A percentile compares a stretch with the other conserved stretches of the same genome.
phyloP scores from a whole-genome alignment of 1,140 invertebrate genomes.

The Bombus superbus region DNA sequence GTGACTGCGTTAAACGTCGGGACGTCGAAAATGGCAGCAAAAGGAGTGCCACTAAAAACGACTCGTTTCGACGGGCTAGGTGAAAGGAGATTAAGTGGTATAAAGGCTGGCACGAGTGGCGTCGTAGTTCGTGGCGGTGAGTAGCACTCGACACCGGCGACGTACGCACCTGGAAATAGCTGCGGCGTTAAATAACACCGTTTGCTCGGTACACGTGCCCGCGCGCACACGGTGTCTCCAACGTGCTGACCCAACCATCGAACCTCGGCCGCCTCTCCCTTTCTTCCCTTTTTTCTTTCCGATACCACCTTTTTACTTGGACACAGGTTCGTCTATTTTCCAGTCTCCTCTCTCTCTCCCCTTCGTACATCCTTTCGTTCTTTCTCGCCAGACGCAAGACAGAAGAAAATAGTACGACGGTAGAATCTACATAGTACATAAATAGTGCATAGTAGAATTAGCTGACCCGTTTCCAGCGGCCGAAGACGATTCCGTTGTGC shows the following conservation, averaged over 20 bases:
- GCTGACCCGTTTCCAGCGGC: neutral
- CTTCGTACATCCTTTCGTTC: too few relatives aligned
- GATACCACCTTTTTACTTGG: too few relatives aligned
- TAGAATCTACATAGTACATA: too few relatives aligned
- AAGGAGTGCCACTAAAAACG: constrained; percentile 37
- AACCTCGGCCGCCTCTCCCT: too few relatives aligned
- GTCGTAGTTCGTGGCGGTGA: constrained; percentile 31
- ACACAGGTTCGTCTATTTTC: too few relatives aligned
- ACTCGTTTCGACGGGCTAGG: constrained; percentile 40
- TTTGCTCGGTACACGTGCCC: constrained; percentile 19
- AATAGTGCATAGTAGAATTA: too few relatives aligned
- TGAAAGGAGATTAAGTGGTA: constrained; percentile 46
- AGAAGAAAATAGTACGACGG: too few relatives aligned
- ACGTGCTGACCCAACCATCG: too few relatives aligned
- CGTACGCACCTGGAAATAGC: constrained; percentile 52
- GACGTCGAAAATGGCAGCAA: constrained; percentile 29
- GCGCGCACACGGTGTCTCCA: too few relatives aligned
- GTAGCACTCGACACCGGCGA: constrained; percentile 45
- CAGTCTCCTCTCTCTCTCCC: too few relatives aligned
- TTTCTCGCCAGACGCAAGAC: too few relatives aligned
- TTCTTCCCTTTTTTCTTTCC: neutral
- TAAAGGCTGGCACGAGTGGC: constrained; percentile 25
- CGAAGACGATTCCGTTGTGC: neutral
- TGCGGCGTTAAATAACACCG: constrained; percentile 48
- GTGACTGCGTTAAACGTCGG: neutral